phyloP scores from a whole-genome alignment of 2,797 vertebrate species.

The Schizopygopsis malacanthus region DNA sequence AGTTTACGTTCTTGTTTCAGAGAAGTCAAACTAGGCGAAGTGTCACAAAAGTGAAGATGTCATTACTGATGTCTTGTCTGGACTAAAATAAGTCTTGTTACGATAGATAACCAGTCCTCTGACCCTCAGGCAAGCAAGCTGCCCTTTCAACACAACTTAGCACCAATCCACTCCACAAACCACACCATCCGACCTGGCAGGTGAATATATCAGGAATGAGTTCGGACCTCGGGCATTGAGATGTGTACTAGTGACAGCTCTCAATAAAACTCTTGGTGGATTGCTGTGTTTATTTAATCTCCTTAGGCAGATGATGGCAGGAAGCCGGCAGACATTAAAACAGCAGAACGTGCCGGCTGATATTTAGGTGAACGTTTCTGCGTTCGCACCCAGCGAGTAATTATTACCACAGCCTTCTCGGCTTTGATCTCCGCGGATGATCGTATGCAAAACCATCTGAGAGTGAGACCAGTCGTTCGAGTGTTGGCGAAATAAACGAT shows the following conservation, averaged over 20 bases:
- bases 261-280: conserved; percentile 73
- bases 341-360: conserved; percentile 85
- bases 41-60: conserved; percentile 39
- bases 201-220: conserved; percentile 73
- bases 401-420: conserved; percentile 84
- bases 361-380: conserved; percentile 78
- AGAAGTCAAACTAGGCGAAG: conserved; percentile 34
- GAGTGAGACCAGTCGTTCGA: conserved; percentile 76
- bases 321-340: conserved; percentile 75
- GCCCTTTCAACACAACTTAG: conserved; percentile 55
- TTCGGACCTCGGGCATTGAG: conserved; percentile 62
- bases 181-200: conserved; percentile 76
- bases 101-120: conserved; percentile 78
- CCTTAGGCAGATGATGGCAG: conserved; percentile 75
- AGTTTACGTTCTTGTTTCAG: conserved; percentile 18
- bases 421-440: conserved; percentile 87
- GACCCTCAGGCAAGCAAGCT: conserved; percentile 68
- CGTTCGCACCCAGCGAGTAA: conserved; percentile 84
- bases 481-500: conserved; percentile 76
- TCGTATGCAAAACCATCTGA: conserved; percentile 87
- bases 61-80: conserved; percentile 53
- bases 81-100: conserved; percentile 57
- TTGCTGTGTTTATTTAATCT: conserved; percentile 74
- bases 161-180: conserved; percentile 58
- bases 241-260: conserved; percentile 71